Conservation (phyloP, 2,888 invertebrate species). For the Melanophora roralis region DNA sequence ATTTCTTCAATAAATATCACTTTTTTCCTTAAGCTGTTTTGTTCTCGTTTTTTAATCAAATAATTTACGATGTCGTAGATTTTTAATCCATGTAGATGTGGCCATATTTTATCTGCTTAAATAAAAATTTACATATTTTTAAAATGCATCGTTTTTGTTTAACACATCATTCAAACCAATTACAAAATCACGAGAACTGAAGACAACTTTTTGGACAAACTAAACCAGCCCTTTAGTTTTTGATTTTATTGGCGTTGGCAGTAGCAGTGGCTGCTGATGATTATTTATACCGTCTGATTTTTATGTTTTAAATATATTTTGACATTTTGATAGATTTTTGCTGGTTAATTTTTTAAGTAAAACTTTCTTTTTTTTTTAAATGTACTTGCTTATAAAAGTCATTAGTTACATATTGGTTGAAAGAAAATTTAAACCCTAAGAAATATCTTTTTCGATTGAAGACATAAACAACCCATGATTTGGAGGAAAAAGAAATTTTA, state of each 20-base stretch:
- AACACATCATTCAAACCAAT: conserved; percentile 8
- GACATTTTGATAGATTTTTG: conserved; percentile 63
- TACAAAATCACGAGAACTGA: conserved; percentile 20
- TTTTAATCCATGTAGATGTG: not conserved
- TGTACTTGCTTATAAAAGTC: conserved; percentile 11
- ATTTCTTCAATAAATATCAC: not conserved
- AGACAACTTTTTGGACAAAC: conserved; percentile 6
- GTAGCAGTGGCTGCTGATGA: too few species aligned
- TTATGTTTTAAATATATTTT: conserved; percentile 52
- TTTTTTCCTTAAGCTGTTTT: not conserved
- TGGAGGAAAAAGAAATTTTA: not conserved
- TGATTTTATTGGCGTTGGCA: conserved; percentile 1
- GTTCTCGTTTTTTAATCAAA: not conserved
- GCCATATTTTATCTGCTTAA: not conserved
- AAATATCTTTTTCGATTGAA: conserved; percentile 8
- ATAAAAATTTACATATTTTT: conserved; percentile 3
- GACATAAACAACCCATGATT: conserved; percentile 18
- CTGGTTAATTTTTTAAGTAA: conserved; percentile 28
- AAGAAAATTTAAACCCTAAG: conserved; percentile 43
- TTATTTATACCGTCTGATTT: conserved; percentile 55
- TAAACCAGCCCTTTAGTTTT: not conserved
- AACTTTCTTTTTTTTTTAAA: conserved; percentile 53
- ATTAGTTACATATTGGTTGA: conserved; percentile 27
- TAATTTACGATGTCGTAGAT: conserved; percentile 14
- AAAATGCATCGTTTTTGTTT: conserved; percentile 4